phyloP scores from a whole-genome alignment of 2,797 vertebrate genomes.

The Uromys caudimaculatus region DNA sequence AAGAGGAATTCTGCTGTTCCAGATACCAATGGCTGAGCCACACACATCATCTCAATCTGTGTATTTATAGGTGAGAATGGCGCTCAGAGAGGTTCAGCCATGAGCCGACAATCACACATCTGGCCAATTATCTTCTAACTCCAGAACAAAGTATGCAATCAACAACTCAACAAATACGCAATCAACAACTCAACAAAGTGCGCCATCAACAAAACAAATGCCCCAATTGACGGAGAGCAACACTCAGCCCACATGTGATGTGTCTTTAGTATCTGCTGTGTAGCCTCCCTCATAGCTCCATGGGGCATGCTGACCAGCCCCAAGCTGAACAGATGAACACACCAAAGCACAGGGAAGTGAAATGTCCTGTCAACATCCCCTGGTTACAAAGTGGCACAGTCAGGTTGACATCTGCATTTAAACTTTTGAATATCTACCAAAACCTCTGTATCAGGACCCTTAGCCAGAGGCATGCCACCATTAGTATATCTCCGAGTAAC shows the following conservation, averaged over 20 bases:
- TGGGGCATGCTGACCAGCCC: neutral
- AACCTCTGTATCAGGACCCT: neutral
- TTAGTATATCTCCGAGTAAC: neutral
- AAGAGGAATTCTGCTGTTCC: neutral
- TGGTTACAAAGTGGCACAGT: neutral
- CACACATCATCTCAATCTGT: neutral
- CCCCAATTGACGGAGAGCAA: neutral
- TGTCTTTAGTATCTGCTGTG: neutral
- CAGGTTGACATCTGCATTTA: neutral
- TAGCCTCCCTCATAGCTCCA: neutral
- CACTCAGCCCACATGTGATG: neutral
- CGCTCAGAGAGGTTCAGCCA: neutral
- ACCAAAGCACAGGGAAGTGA: neutral
- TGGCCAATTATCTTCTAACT: neutral
- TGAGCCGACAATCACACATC: neutral
- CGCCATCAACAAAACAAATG: neutral
- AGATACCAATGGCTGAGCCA: neutral
- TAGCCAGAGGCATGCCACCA: neutral
- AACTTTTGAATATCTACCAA: neutral
- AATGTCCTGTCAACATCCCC: neutral
- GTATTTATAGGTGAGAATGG: constrained; percentile 11
- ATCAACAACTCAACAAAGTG: neutral
- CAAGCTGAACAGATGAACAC: constrained; percentile 3
- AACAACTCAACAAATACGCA: neutral
- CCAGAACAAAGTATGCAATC: neutral